Percentiles rank a stretch among this genome's conserved stretches.
Evolutionary conservation across 1,140 invertebrate species (phyloP).

Genomic region (Zaprionus vittiger): DNA sequence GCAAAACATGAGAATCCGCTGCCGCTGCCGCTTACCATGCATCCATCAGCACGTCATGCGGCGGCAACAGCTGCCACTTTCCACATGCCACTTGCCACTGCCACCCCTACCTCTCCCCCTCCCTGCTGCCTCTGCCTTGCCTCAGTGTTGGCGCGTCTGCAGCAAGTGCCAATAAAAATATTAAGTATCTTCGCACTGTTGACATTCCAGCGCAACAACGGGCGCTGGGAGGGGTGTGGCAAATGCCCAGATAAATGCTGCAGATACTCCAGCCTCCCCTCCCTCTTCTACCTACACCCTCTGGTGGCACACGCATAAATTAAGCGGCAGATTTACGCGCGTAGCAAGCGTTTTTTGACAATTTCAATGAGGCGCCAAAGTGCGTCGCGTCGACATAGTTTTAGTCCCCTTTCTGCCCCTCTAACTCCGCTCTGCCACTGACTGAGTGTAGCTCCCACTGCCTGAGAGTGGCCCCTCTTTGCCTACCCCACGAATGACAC

Average conservation of each 20-base stretch:
- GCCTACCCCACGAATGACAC: neutral
- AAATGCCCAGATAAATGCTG: constrained; percentile 64
- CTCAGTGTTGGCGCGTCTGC: neutral
- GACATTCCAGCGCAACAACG: constrained; percentile 53
- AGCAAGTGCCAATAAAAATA: constrained; percentile 83
- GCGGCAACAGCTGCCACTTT: constrained; percentile 69
- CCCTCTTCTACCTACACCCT: neutral
- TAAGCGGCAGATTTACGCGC: constrained; percentile 55
- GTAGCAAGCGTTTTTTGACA: constrained; percentile 62
- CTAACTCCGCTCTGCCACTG: too few species aligned
- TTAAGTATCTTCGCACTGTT: constrained; percentile 81
- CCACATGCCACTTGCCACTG: neutral
- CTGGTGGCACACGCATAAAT: constrained; percentile 51
- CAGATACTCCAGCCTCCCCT: constrained; percentile 34
- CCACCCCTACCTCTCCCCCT: neutral
- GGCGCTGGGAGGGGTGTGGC: constrained; percentile 15
- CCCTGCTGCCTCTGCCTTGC: neutral
- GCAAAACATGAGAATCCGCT: constrained; percentile 64
- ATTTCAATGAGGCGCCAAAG: constrained; percentile 58
- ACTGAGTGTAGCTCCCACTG: too few species aligned
- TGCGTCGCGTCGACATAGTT: constrained; percentile 56
- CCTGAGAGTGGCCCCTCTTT: neutral
- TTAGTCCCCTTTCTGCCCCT: neutral
- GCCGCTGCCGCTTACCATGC: constrained; percentile 31
- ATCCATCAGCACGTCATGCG: constrained; percentile 76